Evolutionary conservation across 53 echinoderm and acorn worm genomes (phyloP).

Genomic region (Henricia sp.): DNA sequence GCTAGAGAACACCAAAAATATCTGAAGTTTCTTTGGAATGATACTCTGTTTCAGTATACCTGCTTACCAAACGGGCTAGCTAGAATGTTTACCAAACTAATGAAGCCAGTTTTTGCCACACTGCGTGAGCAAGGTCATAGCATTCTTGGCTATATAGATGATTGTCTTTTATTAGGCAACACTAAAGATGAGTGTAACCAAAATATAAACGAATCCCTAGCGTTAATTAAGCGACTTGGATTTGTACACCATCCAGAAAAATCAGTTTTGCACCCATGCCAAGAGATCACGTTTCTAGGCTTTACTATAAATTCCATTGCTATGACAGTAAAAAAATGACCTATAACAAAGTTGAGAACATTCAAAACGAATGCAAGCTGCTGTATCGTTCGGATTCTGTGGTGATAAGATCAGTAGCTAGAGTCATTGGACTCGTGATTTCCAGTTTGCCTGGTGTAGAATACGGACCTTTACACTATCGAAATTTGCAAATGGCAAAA

Average conservation of each 20-base stretch:
- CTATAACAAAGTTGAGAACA: not conserved
- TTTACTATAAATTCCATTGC: slow-evolving; percentile 30
- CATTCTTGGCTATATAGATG: slow-evolving; percentile 52
- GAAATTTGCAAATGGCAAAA: slow-evolving; percentile 28
- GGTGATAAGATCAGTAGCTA: slow-evolving; percentile 36
- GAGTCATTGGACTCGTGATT: slow-evolving; percentile 43
- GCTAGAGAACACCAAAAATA: slow-evolving; percentile 54
- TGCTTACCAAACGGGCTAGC: slow-evolving; percentile 58
- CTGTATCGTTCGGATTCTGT: not conserved
- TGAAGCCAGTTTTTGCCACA: slow-evolving; percentile 60
- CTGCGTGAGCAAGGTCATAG: slow-evolving; percentile 25
- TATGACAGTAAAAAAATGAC: slow-evolving; percentile 27
- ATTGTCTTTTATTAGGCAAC: slow-evolving; percentile 6
- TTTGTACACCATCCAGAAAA: slow-evolving; percentile 49
- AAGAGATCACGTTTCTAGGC: slow-evolving; percentile 14
- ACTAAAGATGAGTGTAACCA: slow-evolving; percentile 11
- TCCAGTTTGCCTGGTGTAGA: slow-evolving; percentile 36
- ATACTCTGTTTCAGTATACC: slow-evolving; percentile 12
- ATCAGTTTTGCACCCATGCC: slow-evolving; percentile 17
- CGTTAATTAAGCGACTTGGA: slow-evolving; percentile 17
- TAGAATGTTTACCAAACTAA: slow-evolving; percentile 59
- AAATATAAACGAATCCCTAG: slow-evolving; percentile 19
- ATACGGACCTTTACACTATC: slow-evolving; percentile 30
- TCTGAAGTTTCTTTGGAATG: slow-evolving; percentile 36
- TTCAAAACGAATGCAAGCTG: slow-evolving; percentile 2